Conservation (phyloP, 2,797 vertebrate genomes). For the Anableps anableps region DNA sequence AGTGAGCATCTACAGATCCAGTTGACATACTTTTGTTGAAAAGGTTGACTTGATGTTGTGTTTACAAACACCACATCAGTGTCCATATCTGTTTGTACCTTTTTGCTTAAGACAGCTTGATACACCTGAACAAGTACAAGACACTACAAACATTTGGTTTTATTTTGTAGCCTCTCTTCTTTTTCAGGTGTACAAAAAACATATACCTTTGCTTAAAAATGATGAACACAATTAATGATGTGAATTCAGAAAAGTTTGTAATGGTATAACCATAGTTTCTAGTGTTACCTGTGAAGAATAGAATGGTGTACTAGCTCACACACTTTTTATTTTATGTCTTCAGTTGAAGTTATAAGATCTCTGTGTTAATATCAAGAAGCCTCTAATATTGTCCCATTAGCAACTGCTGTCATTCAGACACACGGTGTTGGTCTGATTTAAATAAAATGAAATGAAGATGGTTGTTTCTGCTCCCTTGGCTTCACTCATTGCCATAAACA, state of each 20-base stretch:
- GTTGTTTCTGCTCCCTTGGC: slow-evolving; percentile 99
- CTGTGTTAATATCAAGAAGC: slow-evolving; percentile 92
- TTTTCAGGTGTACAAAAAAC: not conserved
- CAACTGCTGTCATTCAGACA: slow-evolving; percentile 99
- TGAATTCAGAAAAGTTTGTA: slow-evolving; percentile 15
- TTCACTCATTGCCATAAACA: slow-evolving; percentile 99
- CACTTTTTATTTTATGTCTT: slow-evolving; percentile 51
- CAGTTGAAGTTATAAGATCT: slow-evolving; percentile 85
- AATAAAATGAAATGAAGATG: slow-evolving; percentile 99
- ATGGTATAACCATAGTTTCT: slow-evolving; percentile 31
- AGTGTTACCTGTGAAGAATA: slow-evolving; percentile 18
- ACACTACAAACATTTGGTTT: not conserved
- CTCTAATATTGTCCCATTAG: slow-evolving; percentile 97
- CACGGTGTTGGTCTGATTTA: slow-evolving; percentile 99
- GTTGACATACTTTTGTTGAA: not conserved
- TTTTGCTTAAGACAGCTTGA: not conserved
- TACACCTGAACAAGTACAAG: not conserved
- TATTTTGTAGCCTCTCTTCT: not conserved
- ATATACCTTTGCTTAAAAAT: not conserved
- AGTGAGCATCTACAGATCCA: not conserved
- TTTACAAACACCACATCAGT: not conserved
- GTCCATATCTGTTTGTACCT: not conserved
- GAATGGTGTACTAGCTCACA: slow-evolving; percentile 21
- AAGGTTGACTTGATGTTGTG: not conserved
- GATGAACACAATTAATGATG: slow-evolving; percentile 6